Evolutionary conservation across 2,797 vertebrate species (phyloP).

Genomic region (Lepilemur septentrionalis): DNA sequence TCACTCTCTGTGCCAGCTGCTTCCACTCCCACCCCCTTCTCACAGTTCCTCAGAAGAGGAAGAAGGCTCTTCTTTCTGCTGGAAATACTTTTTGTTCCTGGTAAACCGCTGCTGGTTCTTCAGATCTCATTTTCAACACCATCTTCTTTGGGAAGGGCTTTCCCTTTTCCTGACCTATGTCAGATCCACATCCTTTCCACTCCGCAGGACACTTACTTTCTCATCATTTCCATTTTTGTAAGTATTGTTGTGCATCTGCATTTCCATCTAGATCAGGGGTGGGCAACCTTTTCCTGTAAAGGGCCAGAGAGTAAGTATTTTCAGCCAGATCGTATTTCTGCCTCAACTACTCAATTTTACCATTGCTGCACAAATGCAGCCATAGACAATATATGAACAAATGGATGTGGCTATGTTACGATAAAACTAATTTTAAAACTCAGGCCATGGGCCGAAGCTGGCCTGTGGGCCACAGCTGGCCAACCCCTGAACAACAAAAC

Average conservation of each 20-base stretch:
- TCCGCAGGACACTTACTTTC: background rate
- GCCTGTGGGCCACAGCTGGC: background rate
- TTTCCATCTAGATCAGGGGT: background rate
- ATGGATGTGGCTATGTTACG: background rate
- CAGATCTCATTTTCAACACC: background rate
- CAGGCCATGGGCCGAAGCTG: background rate
- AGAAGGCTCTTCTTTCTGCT: background rate
- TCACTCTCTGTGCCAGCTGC: background rate
- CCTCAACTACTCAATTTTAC: background rate
- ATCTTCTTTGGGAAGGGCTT: background rate
- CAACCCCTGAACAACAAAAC: background rate
- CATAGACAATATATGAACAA: background rate
- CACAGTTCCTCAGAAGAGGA: background rate
- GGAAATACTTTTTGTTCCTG: background rate
- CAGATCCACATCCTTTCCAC: too few relatives aligned
- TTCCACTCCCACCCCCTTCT: accelerated
- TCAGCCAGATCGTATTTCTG: background rate
- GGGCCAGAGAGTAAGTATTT: background rate
- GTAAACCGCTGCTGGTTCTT: background rate
- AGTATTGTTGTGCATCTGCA: background rate
- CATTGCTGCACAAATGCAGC: background rate
- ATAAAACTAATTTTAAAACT: background rate
- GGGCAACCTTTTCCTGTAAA: background rate
- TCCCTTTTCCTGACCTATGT: background rate
- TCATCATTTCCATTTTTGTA: background rate